Evolutionary conservation across 64 coral and sea anemone species (phyloP).

Genomic region (Pocillopora damicornis): DNA sequence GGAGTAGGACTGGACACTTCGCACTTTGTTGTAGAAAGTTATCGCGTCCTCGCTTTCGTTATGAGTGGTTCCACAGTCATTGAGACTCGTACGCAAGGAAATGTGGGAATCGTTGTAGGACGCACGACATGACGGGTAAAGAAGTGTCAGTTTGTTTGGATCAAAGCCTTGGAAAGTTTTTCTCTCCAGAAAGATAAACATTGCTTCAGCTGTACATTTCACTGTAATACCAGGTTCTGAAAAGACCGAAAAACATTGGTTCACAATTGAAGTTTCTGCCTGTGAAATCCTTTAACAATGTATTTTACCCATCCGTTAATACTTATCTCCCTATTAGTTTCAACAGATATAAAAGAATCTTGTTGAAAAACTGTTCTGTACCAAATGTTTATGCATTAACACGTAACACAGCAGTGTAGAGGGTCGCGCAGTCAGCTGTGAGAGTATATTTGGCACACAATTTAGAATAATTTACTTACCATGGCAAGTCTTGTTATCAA

Average conservation of each 20-base stretch:
- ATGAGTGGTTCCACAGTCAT: slow-evolving; percentile 20
- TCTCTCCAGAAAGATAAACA: slow-evolving; percentile 18
- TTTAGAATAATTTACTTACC: slow-evolving; percentile 28
- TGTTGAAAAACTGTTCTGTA: no score
- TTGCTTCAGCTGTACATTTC: neutral
- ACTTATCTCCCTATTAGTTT: no score
- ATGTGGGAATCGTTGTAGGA: slow-evolving; percentile 15
- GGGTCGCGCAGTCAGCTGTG: no score
- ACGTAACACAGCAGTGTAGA: no score
- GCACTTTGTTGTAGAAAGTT: slow-evolving; percentile 44
- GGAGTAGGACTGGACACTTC: neutral
- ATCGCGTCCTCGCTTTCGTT: slow-evolving; percentile 36
- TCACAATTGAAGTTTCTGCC: neutral
- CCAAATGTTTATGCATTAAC: no score
- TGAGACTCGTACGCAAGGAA: slow-evolving; percentile 6
- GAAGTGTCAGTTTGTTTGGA: slow-evolving; percentile 3
- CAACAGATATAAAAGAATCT: no score
- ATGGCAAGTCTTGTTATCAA: slow-evolving; percentile 39
- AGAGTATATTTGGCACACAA: no score
- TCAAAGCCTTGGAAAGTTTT: slow-evolving; percentile 17
- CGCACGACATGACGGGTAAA: slow-evolving; percentile 17
- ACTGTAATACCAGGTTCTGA: slow-evolving; percentile 23
- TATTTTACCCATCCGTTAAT: no score
- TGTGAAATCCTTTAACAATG: no score
- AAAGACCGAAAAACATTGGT: neutral